Conservation (phyloP, 2,113 vertebrate species). For the Festucalex cinctus region DNA sequence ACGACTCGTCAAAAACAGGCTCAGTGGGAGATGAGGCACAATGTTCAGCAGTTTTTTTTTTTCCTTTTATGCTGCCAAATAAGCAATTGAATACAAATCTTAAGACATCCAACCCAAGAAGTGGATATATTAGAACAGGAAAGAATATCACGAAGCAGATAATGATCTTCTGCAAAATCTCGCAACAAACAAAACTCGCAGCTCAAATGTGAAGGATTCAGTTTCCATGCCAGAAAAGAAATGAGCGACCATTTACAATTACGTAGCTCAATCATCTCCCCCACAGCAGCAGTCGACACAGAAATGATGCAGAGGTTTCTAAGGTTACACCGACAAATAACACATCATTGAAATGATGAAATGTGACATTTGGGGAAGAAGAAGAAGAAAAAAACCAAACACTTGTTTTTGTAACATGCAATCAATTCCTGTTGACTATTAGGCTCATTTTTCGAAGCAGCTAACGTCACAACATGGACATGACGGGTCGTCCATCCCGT, state of each 20-base stretch:
- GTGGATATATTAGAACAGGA: neutral
- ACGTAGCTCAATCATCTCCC: neutral
- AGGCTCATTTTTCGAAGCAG: no score
- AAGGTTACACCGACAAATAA: neutral
- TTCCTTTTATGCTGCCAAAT: constrained; percentile 16
- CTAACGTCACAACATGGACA: no score
- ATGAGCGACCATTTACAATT: neutral
- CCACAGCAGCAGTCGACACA: neutral
- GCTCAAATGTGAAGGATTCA: neutral
- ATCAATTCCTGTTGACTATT: no score
- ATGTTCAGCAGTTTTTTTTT: constrained; percentile 45
- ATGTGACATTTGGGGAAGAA: no score
- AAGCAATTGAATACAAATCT: constrained; percentile 24
- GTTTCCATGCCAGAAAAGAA: neutral
- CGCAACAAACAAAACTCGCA: neutral
- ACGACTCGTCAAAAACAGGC: constrained; percentile 55
- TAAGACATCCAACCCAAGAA: constrained; percentile 33
- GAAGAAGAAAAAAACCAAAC: neutral
- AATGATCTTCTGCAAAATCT: neutral
- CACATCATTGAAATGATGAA: neutral
- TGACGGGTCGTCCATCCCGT: no score
- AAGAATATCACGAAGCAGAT: neutral
- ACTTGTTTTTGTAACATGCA: neutral
- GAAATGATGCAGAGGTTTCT: neutral
- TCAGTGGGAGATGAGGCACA: constrained; percentile 73